phyloP scores from a whole-genome alignment of 1,140 invertebrate genomes.

The Leptopilina boulardi region DNA sequence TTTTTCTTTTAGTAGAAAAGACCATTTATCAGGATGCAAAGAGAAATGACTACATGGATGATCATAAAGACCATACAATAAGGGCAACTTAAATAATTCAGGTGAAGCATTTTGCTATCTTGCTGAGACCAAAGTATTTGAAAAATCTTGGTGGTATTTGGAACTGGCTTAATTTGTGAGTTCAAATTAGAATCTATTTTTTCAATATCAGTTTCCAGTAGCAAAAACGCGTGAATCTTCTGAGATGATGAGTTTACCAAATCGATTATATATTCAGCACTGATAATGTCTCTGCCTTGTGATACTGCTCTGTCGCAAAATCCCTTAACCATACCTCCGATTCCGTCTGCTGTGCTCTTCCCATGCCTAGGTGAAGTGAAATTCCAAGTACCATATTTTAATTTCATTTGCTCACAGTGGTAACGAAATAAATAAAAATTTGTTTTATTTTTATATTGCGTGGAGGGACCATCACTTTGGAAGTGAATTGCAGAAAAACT shows the following conservation, averaged over 20 bases:
- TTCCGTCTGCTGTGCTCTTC: slow-evolving; percentile 72
- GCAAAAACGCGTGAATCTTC: slow-evolving; percentile 35
- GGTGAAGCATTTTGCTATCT: background rate
- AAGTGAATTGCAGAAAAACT: slow-evolving; percentile 34
- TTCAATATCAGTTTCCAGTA: background rate
- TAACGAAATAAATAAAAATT: slow-evolving; percentile 47
- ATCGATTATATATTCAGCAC: slow-evolving; percentile 34
- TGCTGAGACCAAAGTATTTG: slow-evolving; percentile 33
- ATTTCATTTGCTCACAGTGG: slow-evolving; percentile 26
- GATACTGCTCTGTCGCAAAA: slow-evolving; percentile 64
- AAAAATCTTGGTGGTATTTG: slow-evolving; percentile 33
- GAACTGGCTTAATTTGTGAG: slow-evolving; percentile 4
- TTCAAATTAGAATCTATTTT: background rate
- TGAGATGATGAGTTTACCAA: background rate
- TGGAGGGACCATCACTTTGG: slow-evolving; percentile 54
- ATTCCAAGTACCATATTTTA: slow-evolving; percentile 66
- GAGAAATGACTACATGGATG: slow-evolving; percentile 26
- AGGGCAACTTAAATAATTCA: slow-evolving; percentile 38
- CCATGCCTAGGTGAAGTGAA: slow-evolving; percentile 72
- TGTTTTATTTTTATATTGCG: slow-evolving; percentile 55
- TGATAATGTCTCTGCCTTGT: slow-evolving; percentile 60
- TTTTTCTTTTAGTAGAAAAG: slow-evolving; percentile 12
- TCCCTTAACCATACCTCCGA: slow-evolving; percentile 70
- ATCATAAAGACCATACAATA: slow-evolving; percentile 32
- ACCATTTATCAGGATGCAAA: background rate